A percentile compares a stretch with the other conserved stretches of the same genome.
Conservation (phyloP, 2,888 invertebrate species). For the Sesia bembeciformis region DNA sequence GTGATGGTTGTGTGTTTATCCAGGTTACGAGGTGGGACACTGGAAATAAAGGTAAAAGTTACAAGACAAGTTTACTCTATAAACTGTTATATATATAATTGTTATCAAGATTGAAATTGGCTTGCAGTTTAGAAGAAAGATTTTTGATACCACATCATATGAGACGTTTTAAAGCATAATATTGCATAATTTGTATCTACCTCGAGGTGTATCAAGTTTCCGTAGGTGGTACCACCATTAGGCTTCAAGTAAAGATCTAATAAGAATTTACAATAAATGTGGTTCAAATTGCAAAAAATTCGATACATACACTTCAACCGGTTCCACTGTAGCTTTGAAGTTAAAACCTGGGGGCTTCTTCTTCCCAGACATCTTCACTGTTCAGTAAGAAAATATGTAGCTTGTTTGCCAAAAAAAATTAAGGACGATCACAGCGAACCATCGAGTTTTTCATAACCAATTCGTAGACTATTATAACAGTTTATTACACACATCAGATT, state of each 20-base stretch:
- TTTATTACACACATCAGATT: no score
- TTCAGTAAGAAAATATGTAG: neutral
- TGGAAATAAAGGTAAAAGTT: neutral
- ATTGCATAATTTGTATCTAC: no score
- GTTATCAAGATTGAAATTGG: no score
- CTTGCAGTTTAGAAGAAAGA: no score
- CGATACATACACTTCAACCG: slow-evolving; percentile 55
- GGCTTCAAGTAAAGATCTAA: no score
- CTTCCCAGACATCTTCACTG: slow-evolving; percentile 37
- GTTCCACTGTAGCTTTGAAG: slow-evolving; percentile 45
- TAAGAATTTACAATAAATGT: no score
- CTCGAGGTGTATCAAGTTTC: no score
- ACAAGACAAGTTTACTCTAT: neutral
- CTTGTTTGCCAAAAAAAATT: neutral
- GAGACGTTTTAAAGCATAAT: no score
- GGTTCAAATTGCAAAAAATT: neutral
- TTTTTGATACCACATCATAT: no score
- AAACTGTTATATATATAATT: no score
- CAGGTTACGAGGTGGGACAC: slow-evolving; percentile 84
- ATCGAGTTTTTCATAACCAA: neutral
- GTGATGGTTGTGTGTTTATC: slow-evolving; percentile 93
- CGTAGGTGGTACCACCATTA: no score
- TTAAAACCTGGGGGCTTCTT: slow-evolving; percentile 50
- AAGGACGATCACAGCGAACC: neutral
- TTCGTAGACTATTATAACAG: neutral